Percentiles rank a stretch among this genome's conserved stretches.
These are phyloP conservation scores for Erebia epiphron DNA, from an alignment of 2,888 invertebrate genomes.

Conservation along the genomic window DNA sequence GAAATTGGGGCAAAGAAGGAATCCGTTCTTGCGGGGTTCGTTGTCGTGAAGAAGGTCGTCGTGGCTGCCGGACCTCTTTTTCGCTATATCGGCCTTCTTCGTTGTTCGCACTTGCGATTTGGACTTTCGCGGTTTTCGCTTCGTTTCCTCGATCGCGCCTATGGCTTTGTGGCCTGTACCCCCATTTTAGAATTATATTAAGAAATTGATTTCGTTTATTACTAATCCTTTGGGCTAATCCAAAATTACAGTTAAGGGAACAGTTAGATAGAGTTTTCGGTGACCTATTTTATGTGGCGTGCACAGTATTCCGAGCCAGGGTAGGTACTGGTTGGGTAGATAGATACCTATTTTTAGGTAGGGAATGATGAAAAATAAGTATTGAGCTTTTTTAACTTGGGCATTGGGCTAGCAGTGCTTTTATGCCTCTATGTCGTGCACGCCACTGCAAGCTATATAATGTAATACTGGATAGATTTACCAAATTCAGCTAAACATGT, in stretches of 20 bases:
- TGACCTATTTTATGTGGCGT: neutral
- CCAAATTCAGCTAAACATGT: too few relatives aligned
- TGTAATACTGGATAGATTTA: too few relatives aligned
- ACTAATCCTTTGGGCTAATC: neutral
- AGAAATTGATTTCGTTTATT: neutral
- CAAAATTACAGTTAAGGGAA: neutral
- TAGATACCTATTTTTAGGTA: too few relatives aligned
- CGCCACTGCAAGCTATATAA: too few relatives aligned
- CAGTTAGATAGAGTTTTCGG: neutral
- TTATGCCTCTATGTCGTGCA: too few relatives aligned
- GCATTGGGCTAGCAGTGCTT: too few relatives aligned
- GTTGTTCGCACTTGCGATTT: constrained; percentile 51
- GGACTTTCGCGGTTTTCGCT: constrained; percentile 50
- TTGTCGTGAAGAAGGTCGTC: constrained; percentile 64
- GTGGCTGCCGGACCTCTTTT: constrained; percentile 67
- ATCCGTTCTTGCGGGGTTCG: constrained; percentile 55
- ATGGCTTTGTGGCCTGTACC: constrained; percentile 37
- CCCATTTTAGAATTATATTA: constrained; percentile 39
- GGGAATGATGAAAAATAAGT: too few relatives aligned
- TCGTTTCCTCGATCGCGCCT: constrained; percentile 44
- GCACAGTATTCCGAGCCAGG: too few relatives aligned
- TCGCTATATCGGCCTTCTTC: constrained; percentile 48
- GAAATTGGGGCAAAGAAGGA: constrained; percentile 84
- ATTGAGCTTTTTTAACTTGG: too few relatives aligned
- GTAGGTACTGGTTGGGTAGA: too few relatives aligned